Evolutionary conservation across 2,113 vertebrate species (phyloP).

Genomic region (Lota lota): DNA sequence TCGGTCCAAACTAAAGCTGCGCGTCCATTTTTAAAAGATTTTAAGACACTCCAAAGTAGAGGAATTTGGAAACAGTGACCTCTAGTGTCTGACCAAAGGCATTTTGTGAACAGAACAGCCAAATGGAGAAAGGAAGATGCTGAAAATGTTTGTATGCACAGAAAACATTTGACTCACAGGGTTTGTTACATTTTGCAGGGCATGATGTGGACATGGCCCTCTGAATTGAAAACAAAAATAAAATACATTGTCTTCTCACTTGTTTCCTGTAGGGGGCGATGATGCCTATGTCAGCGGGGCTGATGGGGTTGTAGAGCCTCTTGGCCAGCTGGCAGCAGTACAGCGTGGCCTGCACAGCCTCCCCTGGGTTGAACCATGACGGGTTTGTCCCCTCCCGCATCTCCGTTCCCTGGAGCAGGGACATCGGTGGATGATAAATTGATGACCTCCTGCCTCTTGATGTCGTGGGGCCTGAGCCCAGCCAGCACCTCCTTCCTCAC

Average conservation of each 20-base stretch:
- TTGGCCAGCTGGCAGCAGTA: slow-evolving; percentile 89
- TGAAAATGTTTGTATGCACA: no score
- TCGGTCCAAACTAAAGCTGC: no score
- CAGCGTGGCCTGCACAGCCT: slow-evolving; percentile 89
- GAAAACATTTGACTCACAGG: no score
- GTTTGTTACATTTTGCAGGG: no score
- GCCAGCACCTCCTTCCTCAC: slow-evolving; percentile 88
- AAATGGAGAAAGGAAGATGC: no score
- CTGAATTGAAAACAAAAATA: no score
- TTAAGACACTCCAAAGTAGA: no score
- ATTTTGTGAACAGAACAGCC: no score
- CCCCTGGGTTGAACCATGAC: slow-evolving; percentile 91
- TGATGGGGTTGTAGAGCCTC: slow-evolving; percentile 72
- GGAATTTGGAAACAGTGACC: no score
- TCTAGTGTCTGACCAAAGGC: background rate
- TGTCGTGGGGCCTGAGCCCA: slow-evolving; percentile 88
- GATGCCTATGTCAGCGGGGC: slow-evolving; percentile 80
- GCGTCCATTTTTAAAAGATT: no score
- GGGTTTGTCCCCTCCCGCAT: slow-evolving; percentile 85
- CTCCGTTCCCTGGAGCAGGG: slow-evolving; percentile 78
- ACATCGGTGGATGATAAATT: background rate
- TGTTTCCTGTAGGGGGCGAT: slow-evolving; percentile 93
- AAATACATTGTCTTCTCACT: slow-evolving; percentile 57
- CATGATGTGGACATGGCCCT: no score
- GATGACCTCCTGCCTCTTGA: slow-evolving; percentile 97